Conservation (phyloP, 2,797 vertebrate genomes). For the Graptemys geographica region DNA sequence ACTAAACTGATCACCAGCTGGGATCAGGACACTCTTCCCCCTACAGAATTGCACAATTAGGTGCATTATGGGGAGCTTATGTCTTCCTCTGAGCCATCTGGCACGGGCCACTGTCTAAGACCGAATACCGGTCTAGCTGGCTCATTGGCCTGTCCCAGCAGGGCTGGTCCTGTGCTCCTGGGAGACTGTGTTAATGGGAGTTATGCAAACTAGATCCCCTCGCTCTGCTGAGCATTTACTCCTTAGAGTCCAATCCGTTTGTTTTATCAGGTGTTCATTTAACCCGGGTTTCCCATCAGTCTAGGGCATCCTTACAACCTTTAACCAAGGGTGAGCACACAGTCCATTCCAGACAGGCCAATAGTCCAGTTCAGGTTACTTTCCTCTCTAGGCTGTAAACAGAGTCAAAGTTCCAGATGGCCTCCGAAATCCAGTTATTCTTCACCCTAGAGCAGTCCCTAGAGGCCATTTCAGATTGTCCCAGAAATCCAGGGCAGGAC, state of each 20-base stretch:
- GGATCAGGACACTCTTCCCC: not conserved
- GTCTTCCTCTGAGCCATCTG: not conserved
- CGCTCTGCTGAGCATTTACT: not conserved
- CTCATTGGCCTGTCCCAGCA: not conserved
- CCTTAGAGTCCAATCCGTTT: no score
- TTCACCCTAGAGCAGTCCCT: not conserved
- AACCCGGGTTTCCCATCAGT: not conserved
- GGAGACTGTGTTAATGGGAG: constrained; percentile 11
- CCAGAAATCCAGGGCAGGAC: not conserved
- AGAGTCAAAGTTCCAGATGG: not conserved
- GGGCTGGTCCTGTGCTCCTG: not conserved
- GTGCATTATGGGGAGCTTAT: constrained; percentile 40
- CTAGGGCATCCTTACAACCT: not conserved
- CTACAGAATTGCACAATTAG: constrained; percentile 34
- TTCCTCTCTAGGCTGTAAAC: not conserved
- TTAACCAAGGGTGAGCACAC: not conserved
- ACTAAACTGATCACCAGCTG: constrained; percentile 49
- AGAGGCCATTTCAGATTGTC: not conserved
- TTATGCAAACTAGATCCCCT: not conserved
- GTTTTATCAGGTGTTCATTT: fast-evolving
- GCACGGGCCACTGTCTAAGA: constrained; percentile 3
- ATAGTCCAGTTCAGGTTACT: not conserved
- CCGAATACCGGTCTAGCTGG: not conserved
- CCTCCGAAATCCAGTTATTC: not conserved
- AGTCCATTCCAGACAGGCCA: not conserved